Percentiles rank a stretch among this genome's conserved stretches.
Evolutionary conservation across 2,113 vertebrate genomes (phyloP).

Genomic region (Prionailurus bengalensis): DNA sequence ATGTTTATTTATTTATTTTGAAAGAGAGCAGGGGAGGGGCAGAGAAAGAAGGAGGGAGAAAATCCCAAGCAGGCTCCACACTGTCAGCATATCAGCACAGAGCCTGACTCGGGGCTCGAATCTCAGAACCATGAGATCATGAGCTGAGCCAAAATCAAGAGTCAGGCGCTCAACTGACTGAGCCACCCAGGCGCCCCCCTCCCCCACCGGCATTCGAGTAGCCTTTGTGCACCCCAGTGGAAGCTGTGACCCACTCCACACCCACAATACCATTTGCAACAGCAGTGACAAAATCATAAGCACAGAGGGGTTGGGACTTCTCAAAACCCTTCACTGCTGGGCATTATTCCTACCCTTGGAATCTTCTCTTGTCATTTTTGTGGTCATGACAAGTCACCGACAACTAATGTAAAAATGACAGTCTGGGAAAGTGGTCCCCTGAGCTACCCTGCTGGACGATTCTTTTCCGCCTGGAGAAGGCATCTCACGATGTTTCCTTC

Average conservation of each 20-base stretch:
- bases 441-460: neutral
- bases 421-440: neutral
- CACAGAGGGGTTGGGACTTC: neutral
- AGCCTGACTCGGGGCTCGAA: no score
- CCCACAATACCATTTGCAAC: neutral
- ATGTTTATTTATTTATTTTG: no score
- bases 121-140: no score
- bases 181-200: no score
- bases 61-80: no score
- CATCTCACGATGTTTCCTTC: neutral
- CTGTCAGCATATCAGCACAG: no score
- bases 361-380: conserved; percentile 27
- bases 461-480: neutral
- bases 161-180: no score
- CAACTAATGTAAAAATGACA: neutral
- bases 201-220: neutral
- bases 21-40: no score
- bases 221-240: rapidly evolving
- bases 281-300: neutral
- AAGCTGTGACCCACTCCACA: neutral
- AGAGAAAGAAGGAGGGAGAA: no score
- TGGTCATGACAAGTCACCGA: neutral
- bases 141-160: no score
- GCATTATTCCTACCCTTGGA: neutral
- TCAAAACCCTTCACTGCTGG: neutral